Evolutionary conservation across 2,113 vertebrate genomes (phyloP).

Genomic region (Myotis davidii): DNA sequence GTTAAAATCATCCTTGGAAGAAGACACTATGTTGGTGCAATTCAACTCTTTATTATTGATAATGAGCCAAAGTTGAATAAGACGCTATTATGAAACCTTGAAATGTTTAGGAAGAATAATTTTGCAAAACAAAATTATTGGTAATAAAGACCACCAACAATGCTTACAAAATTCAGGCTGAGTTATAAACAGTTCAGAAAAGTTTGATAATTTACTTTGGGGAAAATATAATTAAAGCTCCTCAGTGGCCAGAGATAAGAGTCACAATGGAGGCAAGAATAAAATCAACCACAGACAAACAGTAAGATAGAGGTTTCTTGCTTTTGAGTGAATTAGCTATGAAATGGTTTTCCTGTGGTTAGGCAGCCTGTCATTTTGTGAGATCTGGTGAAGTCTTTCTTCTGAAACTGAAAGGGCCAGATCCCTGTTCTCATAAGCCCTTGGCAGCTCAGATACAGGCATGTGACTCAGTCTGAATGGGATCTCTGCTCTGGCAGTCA

Average conservation of each 20-base stretch:
- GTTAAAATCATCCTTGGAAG: not conserved
- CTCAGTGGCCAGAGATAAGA: not conserved
- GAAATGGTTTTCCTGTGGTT: not conserved
- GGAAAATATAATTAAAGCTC: not conserved
- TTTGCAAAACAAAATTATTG: not conserved
- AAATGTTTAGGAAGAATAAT: not conserved
- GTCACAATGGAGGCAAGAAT: not conserved
- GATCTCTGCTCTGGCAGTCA: not conserved
- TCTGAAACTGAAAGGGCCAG: not conserved
- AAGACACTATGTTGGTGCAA: not conserved
- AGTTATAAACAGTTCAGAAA: not conserved
- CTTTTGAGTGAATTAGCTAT: not conserved
- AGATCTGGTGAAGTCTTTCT: not conserved
- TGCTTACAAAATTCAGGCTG: not conserved
- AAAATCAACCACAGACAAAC: not conserved
- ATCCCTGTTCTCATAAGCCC: not conserved
- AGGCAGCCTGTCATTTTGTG: not conserved
- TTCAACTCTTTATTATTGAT: not conserved
- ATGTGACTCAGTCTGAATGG: not conserved
- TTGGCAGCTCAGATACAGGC: not conserved
- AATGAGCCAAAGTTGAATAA: not conserved
- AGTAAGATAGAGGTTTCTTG: not conserved
- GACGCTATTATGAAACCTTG: not conserved
- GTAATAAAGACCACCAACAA: not conserved
- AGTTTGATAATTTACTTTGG: not conserved